Evolutionary conservation across 2,888 invertebrate species (phyloP), one percentile per base, ranked within the genome.

Genomic region (Dynastes grantii): DNA sequence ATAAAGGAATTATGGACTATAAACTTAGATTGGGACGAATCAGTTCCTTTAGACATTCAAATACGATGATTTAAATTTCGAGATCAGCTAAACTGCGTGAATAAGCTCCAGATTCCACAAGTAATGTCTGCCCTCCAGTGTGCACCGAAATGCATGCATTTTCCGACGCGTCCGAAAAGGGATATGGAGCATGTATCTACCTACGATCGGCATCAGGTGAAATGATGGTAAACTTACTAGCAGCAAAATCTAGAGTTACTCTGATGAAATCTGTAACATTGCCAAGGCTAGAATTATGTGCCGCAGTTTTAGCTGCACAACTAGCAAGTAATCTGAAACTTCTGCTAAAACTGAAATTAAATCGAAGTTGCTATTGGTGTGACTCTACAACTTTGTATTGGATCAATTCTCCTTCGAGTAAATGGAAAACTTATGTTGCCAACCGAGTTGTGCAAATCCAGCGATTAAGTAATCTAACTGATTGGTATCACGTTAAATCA

Each of bases 371-470:
- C 49, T 71, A 45, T 45, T 80, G 76, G 73, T 45, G 64, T 27
- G 80, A 80, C 64, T 81, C 79, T 2, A 71, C 58, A 11, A 79
- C 73, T 13, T 37, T 81, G 16, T 9, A 37, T 22, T 81, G 80
- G 77, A 61, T 81, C 45, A 22, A 73, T 4, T 22, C 76, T 4
- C 22, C 58, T 49, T 53, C 76, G 29, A 64, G 45, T 32, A 61
- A 16, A 1, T 76, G 70, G 65, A 76, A 80, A 67, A 77, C 76
- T 11, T 81, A 76, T 45, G 78, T 80, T 11, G 75, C 79, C 2
- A 78, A 79, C 63, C 29, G 81, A 32, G 76, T 81, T 4, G 27
- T 65, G 1, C 67, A 78, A 71, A 77, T 81, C 49, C 80, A 81
- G 55, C 22, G 29, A 8, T 29, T 81, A 22, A 70, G 73, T n/a